A percentile compares a stretch with the other conserved stretches of the same genome.
phyloP scores from a whole-genome alignment of 1,140 invertebrate species.

The Zaprionus ghesquierei region DNA sequence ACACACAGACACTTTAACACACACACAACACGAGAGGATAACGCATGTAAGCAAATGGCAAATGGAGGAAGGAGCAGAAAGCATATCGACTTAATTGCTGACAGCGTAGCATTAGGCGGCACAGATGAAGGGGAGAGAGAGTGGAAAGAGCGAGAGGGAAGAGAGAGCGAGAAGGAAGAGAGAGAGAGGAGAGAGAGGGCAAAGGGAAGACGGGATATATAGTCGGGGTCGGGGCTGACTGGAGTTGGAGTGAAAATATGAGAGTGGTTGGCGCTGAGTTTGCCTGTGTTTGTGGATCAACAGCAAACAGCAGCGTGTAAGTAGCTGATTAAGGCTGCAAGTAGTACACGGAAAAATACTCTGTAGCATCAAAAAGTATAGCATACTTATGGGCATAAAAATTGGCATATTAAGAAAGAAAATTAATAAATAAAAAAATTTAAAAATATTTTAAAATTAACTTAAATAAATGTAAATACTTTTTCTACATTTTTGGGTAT shows the following conservation, averaged over 20 bases:
- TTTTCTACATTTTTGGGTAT: background rate
- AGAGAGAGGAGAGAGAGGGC: background rate
- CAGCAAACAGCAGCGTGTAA: background rate
- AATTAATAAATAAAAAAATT: background rate
- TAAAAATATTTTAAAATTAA: too few relatives aligned
- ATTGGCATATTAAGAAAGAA: background rate
- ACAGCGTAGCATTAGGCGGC: slow-evolving; percentile 39
- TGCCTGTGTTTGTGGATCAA: slow-evolving; percentile 10
- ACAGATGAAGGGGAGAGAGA: background rate
- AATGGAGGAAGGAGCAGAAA: slow-evolving; percentile 41
- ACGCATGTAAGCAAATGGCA: slow-evolving; percentile 50
- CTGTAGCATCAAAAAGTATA: background rate
- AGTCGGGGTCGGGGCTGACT: too few relatives aligned
- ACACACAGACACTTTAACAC: background rate
- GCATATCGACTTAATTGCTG: slow-evolving; percentile 54
- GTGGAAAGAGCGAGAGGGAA: background rate
- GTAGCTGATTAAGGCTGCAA: background rate
- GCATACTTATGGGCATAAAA: background rate
- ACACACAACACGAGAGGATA: slow-evolving; percentile 26
- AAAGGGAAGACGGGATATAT: too few relatives aligned
- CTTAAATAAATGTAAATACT: too few relatives aligned
- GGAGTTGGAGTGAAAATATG: background rate
- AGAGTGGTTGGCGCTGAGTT: background rate
- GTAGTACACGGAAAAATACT: background rate
- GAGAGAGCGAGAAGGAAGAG: background rate